Evolutionary conservation across 2,113 vertebrate genomes (phyloP).

Genomic region (Pollimyrus isidori): DNA sequence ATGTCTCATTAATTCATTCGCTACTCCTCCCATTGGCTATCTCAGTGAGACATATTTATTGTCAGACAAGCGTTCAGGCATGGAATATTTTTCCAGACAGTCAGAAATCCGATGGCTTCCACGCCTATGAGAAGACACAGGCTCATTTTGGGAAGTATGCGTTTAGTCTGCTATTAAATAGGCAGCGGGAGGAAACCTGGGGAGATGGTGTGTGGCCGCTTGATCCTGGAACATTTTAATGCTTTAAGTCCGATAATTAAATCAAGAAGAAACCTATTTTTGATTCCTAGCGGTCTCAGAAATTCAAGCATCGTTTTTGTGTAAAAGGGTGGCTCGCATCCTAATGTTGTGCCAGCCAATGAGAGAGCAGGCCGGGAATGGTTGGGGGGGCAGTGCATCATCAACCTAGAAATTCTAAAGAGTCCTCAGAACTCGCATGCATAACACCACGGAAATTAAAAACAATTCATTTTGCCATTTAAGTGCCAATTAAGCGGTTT

Average conservation of each 20-base stretch:
- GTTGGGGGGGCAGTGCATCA: background rate
- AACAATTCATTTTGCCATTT: background rate
- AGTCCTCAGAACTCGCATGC: background rate
- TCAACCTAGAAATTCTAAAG: background rate
- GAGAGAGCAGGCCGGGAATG: background rate
- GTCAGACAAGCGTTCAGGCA: background rate
- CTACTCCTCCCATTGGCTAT: background rate
- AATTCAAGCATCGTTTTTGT: background rate
- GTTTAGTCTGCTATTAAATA: slow-evolving; percentile 39
- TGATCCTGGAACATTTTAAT: slow-evolving; percentile 31
- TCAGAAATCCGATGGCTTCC: background rate
- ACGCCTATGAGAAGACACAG: slow-evolving; percentile 20
- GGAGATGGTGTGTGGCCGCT: slow-evolving; percentile 29
- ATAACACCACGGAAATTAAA: background rate
- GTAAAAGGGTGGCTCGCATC: background rate
- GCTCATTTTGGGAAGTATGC: slow-evolving; percentile 48
- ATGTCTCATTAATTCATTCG: background rate
- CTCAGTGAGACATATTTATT: background rate
- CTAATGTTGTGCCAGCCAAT: background rate
- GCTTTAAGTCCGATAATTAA: slow-evolving; percentile 4
- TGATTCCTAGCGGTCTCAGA: background rate
- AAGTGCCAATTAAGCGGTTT: background rate
- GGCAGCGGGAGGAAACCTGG: background rate
- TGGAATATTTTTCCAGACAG: background rate
- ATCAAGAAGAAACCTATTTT: background rate